Percentiles rank a stretch among this genome's conserved stretches.
Conservation (phyloP, 2,113 vertebrate species). For the Excalfactoria chinensis region DNA sequence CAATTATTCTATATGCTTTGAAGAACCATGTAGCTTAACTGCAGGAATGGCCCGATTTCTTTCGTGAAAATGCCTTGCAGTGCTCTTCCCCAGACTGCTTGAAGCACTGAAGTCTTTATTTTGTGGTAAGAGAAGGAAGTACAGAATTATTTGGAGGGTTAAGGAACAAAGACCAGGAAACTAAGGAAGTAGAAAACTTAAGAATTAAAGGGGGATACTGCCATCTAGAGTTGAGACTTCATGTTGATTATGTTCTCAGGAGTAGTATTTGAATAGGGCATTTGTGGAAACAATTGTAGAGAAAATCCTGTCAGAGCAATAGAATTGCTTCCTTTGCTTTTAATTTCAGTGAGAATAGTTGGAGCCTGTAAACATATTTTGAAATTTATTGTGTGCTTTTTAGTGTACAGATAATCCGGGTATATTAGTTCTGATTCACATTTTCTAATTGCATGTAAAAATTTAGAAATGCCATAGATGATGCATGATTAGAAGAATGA, state of each 20-base stretch:
- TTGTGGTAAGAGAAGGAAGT: conserved; percentile 53
- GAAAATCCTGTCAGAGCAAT: background rate
- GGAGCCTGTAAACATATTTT: background rate
- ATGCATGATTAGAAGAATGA: background rate
- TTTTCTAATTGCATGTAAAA: background rate
- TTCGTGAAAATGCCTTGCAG: conserved; percentile 40
- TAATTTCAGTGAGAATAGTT: background rate
- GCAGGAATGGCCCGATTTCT: conserved; percentile 58
- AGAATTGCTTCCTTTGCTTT: background rate
- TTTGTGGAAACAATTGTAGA: background rate
- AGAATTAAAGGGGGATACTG: conserved; percentile 63
- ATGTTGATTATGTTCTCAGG: background rate
- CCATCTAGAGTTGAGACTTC: conserved; percentile 73
- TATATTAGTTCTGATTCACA: background rate
- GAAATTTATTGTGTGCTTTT: background rate
- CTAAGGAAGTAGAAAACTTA: background rate
- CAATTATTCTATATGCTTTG: conserved; percentile 62
- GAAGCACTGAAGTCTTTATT: conserved; percentile 59
- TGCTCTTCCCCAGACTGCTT: conserved; percentile 37
- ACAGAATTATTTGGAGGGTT: conserved; percentile 26
- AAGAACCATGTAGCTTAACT: conserved; percentile 45
- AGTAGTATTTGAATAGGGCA: background rate
- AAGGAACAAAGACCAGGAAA: conserved; percentile 73
- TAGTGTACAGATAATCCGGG: background rate
- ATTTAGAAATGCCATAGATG: background rate